These are phyloP conservation scores for Baryphthengus martii DNA, from an alignment of 2,113 vertebrate species.

Conservation along the genomic window DNA sequence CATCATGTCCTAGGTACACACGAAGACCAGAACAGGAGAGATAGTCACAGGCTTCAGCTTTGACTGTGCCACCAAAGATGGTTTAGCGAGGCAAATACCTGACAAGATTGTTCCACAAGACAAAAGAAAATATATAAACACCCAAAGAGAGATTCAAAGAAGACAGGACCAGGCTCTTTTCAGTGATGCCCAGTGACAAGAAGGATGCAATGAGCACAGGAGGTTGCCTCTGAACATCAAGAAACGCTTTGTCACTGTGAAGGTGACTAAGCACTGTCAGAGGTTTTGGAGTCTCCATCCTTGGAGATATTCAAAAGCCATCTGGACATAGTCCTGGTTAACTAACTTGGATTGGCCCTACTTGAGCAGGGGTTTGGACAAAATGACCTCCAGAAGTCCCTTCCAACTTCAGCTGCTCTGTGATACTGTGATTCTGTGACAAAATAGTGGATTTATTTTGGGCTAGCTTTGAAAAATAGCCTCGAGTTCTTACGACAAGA, in stretches of 20 bases:
- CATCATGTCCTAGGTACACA: not conserved
- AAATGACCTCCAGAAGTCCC: not conserved
- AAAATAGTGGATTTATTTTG: not conserved
- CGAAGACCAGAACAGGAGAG: not conserved
- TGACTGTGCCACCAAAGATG: not conserved
- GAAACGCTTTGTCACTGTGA: not conserved
- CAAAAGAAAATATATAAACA: not conserved
- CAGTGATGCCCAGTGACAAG: not conserved
- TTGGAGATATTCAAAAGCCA: not conserved
- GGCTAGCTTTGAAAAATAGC: not conserved
- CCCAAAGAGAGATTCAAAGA: not conserved
- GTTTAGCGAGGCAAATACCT: not conserved
- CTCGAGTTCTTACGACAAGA: not conserved
- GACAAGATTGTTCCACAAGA: not conserved
- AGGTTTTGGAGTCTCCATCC: not conserved
- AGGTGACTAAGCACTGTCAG: not conserved
- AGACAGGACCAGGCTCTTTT: not conserved
- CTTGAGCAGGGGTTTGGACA: not conserved
- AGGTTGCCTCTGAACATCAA: not conserved
- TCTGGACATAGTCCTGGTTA: not conserved
- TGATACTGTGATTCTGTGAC: not conserved
- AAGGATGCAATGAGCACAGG: not conserved
- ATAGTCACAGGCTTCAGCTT: not conserved
- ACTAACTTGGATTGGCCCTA: not conserved
- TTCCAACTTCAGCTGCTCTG: not conserved